A percentile compares a stretch with the other conserved stretches of the same genome.
phyloP scores from a whole-genome alignment of 2,797 vertebrate species.

The Allobates femoralis region DNA sequence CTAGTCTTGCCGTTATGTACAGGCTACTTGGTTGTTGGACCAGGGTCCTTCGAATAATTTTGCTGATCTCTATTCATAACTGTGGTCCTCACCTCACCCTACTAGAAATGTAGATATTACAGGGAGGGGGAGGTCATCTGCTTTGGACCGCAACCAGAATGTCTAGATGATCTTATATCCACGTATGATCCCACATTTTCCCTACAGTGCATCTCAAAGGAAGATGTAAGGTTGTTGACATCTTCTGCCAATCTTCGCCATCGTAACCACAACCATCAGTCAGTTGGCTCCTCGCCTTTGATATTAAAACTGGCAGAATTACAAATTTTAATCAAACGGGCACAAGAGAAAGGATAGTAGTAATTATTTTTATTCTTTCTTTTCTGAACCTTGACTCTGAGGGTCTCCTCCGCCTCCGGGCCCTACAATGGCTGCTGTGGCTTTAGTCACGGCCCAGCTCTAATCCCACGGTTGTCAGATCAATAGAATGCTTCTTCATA shows the following conservation, averaged over 20 bases:
- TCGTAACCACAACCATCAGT: background rate
- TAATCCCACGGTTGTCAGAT: background rate
- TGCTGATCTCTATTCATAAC: no score
- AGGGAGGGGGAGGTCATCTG: no score
- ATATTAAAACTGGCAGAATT: background rate
- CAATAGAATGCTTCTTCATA: background rate
- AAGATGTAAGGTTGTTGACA: background rate
- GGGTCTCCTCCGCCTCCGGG: background rate
- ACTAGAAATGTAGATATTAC: no score
- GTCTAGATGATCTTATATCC: no score
- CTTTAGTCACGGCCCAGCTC: background rate
- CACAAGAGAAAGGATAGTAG: background rate
- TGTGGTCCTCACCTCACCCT: no score
- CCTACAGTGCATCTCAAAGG: background rate
- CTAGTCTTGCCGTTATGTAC: no score
- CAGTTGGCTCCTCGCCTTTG: background rate
- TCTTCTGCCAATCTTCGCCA: background rate
- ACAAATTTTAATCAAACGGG: background rate
- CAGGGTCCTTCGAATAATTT: no score
- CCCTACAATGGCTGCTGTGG: background rate
- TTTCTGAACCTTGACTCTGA: background rate
- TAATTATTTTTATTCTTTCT: background rate
- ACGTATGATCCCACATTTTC: no score
- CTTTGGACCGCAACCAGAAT: no score
- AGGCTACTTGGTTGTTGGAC: no score